These are phyloP conservation scores for Rhagonycha lutea DNA, from an alignment of 2,888 invertebrate species.

Conservation along the genomic window DNA sequence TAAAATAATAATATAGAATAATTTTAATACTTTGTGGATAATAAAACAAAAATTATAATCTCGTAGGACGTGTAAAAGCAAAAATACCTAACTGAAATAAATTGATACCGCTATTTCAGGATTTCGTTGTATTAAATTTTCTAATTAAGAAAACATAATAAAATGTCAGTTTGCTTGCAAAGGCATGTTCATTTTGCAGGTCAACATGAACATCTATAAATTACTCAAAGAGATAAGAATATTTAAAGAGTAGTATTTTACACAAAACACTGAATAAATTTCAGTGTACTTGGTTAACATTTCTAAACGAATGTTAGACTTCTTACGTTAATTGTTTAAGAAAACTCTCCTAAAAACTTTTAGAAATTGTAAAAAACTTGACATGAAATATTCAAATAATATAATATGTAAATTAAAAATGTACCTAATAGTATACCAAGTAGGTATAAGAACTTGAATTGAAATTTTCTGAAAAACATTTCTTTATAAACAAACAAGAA, in stretches of 20 bases:
- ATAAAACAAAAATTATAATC: not conserved
- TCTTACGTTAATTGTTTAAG: not conserved
- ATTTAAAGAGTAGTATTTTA: not conserved
- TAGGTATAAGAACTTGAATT: too few relatives aligned
- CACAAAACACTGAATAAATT: not conserved
- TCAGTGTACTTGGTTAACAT: not conserved
- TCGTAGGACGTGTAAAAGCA: not conserved
- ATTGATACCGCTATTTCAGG: not conserved
- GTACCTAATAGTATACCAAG: too few relatives aligned
- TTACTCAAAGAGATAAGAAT: slow-evolving; percentile 2
- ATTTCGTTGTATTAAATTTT: not conserved
- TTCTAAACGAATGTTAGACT: not conserved
- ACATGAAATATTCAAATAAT: too few relatives aligned
- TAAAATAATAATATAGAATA: too few relatives aligned
- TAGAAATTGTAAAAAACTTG: too few relatives aligned
- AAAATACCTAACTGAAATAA: not conserved
- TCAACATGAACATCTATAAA: slow-evolving; percentile 9
- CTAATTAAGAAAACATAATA: not conserved
- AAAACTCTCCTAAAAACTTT: not conserved
- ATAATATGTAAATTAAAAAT: too few relatives aligned
- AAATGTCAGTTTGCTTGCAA: not conserved
- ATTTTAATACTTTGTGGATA: not conserved
- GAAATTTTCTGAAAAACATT: too few relatives aligned
- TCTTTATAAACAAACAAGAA: too few relatives aligned
- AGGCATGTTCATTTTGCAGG: slow-evolving; percentile 1